Evolutionary conservation across 1,140 invertebrate genomes (phyloP), one percentile per base, ranked within the genome.

Genomic region (Telenomus remus): DNA sequence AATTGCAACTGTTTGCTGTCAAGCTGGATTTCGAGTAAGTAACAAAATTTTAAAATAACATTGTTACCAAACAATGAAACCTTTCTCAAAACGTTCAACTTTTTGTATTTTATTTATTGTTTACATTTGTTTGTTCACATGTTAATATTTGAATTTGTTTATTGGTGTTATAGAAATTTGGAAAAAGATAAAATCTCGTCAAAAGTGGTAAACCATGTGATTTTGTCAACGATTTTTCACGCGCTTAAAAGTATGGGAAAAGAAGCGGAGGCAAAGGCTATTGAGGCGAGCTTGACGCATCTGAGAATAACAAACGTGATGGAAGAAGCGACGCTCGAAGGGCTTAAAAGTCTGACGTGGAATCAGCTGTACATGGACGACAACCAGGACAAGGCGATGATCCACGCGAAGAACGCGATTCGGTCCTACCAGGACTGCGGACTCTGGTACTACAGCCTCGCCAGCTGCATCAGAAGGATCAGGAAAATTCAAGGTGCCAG

Each of bases 371-470:
- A 33, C 39, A 4, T 11, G 13, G 11, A 11, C 43, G 19, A 44
- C 27, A 14, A n/a, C 5, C 8, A 46, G 1, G 37, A 43, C 19
- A 43, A 54, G 16, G 35, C 44, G 11, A 12, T 35, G 1, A 7
- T 1, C 4, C 37, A 43, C 16, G 19, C 46, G 1, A 8, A 57
- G 13, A 12, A 57, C 33, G 42, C 63, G 0, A 49, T 11, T 0
- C 33, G 27, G 4, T 3, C 5, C 11, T 46, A 65, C 33, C 5
- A 27, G 1, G 27, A 54, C 6, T 66, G 63, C 42, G 37, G 6
- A 1, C 7, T 68, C 6, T 68, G 64, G 64, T 57, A 57, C n/a
- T 57, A 56, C 13, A 10, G 44, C 4, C 11, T 44, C 10, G 64
- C 37, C 0, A 39, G 12, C 0, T 0, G 49, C 12, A 8, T 56